phyloP scores from a whole-genome alignment of 2,888 invertebrate species.

The Brachylomia viminalis region DNA sequence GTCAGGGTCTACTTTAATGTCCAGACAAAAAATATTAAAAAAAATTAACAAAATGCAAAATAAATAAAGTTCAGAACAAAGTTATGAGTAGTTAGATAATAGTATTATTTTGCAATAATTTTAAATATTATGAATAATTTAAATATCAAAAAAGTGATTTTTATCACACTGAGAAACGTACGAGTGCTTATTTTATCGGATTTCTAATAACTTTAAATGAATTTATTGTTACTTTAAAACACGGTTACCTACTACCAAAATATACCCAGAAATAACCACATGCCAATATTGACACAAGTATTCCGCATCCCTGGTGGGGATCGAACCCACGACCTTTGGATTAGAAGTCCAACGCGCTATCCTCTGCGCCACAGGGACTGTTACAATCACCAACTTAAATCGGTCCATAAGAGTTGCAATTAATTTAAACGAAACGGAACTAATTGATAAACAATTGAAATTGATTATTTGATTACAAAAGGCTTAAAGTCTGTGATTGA shows the following conservation, averaged over 20 bases:
- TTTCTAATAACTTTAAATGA: not conserved
- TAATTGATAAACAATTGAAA: slow-evolving; percentile 9
- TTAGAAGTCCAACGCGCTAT: slow-evolving; percentile 96
- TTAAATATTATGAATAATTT: not conserved
- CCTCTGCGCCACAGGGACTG: slow-evolving; percentile 94
- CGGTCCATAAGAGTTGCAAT: slow-evolving; percentile 25
- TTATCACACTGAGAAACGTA: not conserved
- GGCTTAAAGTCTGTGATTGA: not conserved
- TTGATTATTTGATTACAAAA: not conserved
- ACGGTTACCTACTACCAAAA: slow-evolving; percentile 16
- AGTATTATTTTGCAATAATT: not conserved
- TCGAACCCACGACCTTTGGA: slow-evolving; percentile 95
- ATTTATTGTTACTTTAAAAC: not conserved
- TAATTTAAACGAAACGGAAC: not conserved
- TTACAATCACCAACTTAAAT: not conserved
- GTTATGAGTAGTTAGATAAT: not conserved
- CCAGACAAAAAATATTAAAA: not conserved
- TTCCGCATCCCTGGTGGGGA: slow-evolving; percentile 93
- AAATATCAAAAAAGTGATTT: not conserved
- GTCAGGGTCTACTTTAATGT: not conserved
- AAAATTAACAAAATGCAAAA: too few species aligned
- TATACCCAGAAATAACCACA: slow-evolving; percentile 26
- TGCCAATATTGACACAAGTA: not conserved
- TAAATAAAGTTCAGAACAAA: too few species aligned
- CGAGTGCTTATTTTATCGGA: too few species aligned